Base-by-base conservation (phyloP, 2,113 vertebrate species). In the Microcebus tavaratra region DNA sequence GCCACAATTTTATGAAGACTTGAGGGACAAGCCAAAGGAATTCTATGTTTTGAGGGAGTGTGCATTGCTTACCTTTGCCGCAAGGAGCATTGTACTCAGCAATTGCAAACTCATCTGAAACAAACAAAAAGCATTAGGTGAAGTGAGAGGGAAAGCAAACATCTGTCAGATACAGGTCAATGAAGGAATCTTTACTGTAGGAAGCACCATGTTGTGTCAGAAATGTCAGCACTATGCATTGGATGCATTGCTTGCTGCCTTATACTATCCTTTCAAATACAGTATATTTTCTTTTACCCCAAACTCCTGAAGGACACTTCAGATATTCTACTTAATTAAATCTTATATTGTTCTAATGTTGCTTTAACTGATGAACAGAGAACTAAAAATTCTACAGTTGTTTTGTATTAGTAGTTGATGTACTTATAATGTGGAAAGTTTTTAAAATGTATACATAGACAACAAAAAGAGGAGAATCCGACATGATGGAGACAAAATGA, bases 41-140 rank as follows among this genome's bases (percentile, higher is more conserved):
- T 55, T 72, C 39, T 79, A 50, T 36, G 29, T 48, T 68, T 82
- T 79, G 63, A 89, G 86, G 17, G 42, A 20, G 2, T 29, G 34
- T 45, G 59, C n/a, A 48, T 36, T 50, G 20, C 92, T 92, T 95
- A 98, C 98, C 98, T 97, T 96, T 45, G 85, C 87, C 21, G 75
- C 98, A 98, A 88, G 98, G 98, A 94, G 98, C 97, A 0, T 5
- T 95, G 95, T 98, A 98, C 2, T 98, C 91, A 67, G 97, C 36
- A 20, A 96, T 31, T 34, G 98, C 98, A 93, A 95, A 98, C 15
- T 98, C 98, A 81, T 96, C 98, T 98, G 95, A 36, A 0, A 36
- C 45, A 88, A 95, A 39, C 27, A 45, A 84, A 92, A 36, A 55
- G 5, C 50, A 76, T 55, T 53, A 84, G 4, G 8, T 57, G 27